Base-by-base conservation (phyloP, 2,113 vertebrate species). In the Pipa parva region DNA sequence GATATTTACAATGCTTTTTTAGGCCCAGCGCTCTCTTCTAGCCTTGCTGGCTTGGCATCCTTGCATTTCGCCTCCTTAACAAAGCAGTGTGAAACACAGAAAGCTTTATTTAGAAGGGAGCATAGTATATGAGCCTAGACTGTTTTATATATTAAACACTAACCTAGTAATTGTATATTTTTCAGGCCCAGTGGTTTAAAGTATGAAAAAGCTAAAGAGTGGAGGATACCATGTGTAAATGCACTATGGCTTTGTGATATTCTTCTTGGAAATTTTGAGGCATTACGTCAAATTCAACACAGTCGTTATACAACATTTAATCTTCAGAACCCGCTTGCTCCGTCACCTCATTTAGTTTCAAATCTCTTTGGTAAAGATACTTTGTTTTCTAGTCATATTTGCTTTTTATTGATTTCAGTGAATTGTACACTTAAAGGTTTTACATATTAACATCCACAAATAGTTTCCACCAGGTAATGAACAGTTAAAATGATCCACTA, bases 171-270 rank as follows among this genome's bases (percentile, higher is more conserved):
- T 3, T 3, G 0, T 22, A 1, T 36, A 42, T 51, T 33, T 13
- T 1, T 1, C 27, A 99, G 97, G 76, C 87, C 94, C 1, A 85
- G 79, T 1, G 95, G 97, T 2, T 63, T 96, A 46, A 99, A 99
- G 76, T 98, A 97, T 0, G 96, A 98, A 71, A 98, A 97, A 2
- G 97, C 97, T 59, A 95, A 93, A 73, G 97, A 98, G 78, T 98
- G 97, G 97, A 82, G 95, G 80, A 95, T 99, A 72, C 95, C 94
- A 0, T 99, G 97, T 22, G 95, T 99, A 18, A 99, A 98, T 0
- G 94, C 92, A 0, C 92, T 96, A 63, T 99, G 97, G 97, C 85
- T 99, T 2, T 95, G 96, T 5, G 95, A 98, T 68, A 91, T 99
- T 36, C 83, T 99, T 10, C 87, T 98, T 45, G 97, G 97, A 0